These are phyloP conservation scores for Mesitornis unicolor DNA, from an alignment of 2,113 vertebrate species.

Conservation along the genomic window DNA sequence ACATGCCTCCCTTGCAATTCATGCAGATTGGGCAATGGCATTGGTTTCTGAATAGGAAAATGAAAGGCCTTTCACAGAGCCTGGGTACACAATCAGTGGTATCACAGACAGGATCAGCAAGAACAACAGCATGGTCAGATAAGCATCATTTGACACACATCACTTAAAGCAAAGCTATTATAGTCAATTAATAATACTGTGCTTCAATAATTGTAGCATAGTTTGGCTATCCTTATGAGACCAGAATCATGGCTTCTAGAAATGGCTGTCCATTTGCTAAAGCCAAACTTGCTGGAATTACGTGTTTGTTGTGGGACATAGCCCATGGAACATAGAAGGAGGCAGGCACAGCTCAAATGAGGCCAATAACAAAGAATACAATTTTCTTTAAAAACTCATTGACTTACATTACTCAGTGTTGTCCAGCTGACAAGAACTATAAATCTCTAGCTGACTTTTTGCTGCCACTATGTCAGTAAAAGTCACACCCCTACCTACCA, in stretches of 20 bases:
- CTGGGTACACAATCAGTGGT: background rate
- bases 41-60: background rate
- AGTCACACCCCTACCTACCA: too few relatives aligned
- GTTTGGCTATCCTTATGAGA: background rate
- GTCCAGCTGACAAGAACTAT: too few relatives aligned
- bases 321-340: background rate
- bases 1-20: background rate
- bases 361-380: background rate
- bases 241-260: background rate
- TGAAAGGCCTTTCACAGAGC: background rate
- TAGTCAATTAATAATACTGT: background rate
- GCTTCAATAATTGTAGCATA: background rate
- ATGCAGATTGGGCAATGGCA: background rate
- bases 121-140: background rate
- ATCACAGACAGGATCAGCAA: background rate
- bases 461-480: too few relatives aligned
- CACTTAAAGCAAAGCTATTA: background rate
- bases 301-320: background rate
- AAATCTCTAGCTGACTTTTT: too few relatives aligned
- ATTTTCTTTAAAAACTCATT: background rate
- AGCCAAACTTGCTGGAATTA: background rate
- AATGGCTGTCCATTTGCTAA: background rate
- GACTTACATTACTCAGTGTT: background rate
- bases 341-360: background rate
- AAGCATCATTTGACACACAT: background rate